phyloP scores from a whole-genome alignment of 2,113 vertebrate genomes.

The Leptobrachium leishanense region DNA sequence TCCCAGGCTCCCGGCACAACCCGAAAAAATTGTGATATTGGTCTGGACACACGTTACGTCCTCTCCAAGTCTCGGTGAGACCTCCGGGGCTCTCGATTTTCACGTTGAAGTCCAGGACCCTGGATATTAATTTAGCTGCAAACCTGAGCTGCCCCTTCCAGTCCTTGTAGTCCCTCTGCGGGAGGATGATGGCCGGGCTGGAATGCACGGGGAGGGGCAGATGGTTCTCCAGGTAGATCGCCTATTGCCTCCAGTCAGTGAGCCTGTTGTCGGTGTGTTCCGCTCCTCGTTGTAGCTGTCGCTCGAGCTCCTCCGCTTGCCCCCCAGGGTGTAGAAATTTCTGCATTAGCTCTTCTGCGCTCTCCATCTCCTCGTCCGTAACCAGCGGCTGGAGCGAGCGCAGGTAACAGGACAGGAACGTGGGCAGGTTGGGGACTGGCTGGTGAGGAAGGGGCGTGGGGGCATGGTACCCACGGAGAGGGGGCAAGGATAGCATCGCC shows the following conservation, averaged over 20 bases:
- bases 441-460: constrained; percentile 64
- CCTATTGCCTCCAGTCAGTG: constrained; percentile 77
- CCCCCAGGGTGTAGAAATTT: constrained; percentile 64
- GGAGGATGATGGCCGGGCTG: constrained; percentile 78
- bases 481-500: neutral
- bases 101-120: constrained; percentile 75
- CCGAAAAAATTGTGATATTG: constrained; percentile 76
- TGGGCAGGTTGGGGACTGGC: constrained; percentile 69
- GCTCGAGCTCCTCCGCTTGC: constrained; percentile 69
- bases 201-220: constrained; percentile 78
- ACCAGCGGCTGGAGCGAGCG: constrained; percentile 73
- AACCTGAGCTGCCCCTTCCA: constrained; percentile 81
- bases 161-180: constrained; percentile 74
- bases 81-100: constrained; percentile 71
- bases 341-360: constrained; percentile 69
- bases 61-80: constrained; percentile 67
- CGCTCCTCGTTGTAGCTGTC: constrained; percentile 66
- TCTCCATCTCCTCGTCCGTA: constrained; percentile 70
- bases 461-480: constrained; percentile 7
- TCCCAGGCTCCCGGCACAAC: constrained; percentile 77
- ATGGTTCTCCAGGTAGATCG: constrained; percentile 73
- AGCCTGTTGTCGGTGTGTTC: constrained; percentile 74
- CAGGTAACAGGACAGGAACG: constrained; percentile 73
- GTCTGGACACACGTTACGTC: constrained; percentile 74
- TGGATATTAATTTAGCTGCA: constrained; percentile 76